Evolutionary conservation across 2,797 vertebrate species (phyloP).

Genomic region (Chaunax sp.): DNA sequence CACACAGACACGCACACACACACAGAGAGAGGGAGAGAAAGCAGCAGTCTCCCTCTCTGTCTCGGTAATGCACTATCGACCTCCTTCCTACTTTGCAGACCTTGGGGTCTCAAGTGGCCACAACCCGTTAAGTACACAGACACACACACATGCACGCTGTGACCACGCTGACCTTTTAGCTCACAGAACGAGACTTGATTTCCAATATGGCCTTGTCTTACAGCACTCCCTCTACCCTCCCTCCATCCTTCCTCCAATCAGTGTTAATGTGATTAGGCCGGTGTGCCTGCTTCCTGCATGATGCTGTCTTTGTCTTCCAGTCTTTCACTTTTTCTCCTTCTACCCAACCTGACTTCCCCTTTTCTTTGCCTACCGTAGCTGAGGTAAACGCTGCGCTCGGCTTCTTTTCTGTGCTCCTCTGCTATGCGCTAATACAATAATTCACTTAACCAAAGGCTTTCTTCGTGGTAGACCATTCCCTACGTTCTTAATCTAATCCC

Average conservation of each 20-base stretch:
- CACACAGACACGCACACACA: slow-evolving; percentile 18
- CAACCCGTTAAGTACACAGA: slow-evolving; percentile 70
- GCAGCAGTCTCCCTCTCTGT: slow-evolving; percentile 23
- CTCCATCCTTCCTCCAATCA: slow-evolving; percentile 63
- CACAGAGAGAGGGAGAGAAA: slow-evolving; percentile 13
- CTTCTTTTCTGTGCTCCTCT: slow-evolving; percentile 41
- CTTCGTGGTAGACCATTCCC: slow-evolving; percentile 36
- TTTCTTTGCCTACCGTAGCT: slow-evolving; percentile 2
- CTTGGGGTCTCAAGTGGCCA: slow-evolving; percentile 73
- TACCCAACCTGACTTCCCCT: background rate
- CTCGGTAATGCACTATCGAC: slow-evolving; percentile 81
- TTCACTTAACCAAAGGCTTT: slow-evolving; percentile 57
- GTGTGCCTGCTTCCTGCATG: slow-evolving; percentile 63
- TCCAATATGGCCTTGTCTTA: slow-evolving; percentile 77
- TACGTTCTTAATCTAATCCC: slow-evolving; percentile 61
- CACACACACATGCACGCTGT: slow-evolving; percentile 42
- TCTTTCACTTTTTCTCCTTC: slow-evolving; percentile 18
- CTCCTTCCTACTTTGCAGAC: slow-evolving; percentile 73
- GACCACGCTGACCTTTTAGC: slow-evolving; percentile 78
- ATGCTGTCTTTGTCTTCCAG: slow-evolving; percentile 50
- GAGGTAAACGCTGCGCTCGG: slow-evolving; percentile 34
- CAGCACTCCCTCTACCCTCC: slow-evolving; percentile 44
- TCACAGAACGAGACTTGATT: slow-evolving; percentile 76
- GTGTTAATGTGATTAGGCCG: slow-evolving; percentile 78
- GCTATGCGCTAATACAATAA: slow-evolving; percentile 58